Conservation (phyloP, 2,888 invertebrate genomes). For the Nymphalis c-album region DNA sequence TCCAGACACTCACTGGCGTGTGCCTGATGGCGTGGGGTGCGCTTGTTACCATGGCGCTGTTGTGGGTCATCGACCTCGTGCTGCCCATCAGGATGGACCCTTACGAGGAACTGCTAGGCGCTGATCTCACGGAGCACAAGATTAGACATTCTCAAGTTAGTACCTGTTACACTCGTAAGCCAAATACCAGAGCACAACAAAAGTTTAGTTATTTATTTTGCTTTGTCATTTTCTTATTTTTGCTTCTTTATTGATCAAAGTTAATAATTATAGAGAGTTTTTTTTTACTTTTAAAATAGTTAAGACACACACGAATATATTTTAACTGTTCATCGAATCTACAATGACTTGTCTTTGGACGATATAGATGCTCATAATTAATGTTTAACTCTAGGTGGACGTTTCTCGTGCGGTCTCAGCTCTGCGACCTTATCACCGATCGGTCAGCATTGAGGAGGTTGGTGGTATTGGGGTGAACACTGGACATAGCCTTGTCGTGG, state of each 20-base stretch:
- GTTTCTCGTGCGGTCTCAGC: constrained; percentile 89
- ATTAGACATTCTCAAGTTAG: constrained; percentile 86
- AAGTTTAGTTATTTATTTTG: no score
- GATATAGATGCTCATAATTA: not conserved
- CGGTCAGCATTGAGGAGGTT: constrained; percentile 67
- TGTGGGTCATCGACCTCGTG: constrained; percentile 90
- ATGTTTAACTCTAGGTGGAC: constrained; percentile 73
- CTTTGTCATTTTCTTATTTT: no score
- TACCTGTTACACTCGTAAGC: not conserved
- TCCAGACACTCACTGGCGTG: constrained; percentile 88
- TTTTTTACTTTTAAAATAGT: no score
- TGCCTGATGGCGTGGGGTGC: constrained; percentile 89
- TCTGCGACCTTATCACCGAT: constrained; percentile 83
- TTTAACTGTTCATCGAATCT: no score
- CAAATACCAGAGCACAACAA: no score
- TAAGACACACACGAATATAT: no score
- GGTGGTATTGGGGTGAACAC: constrained; percentile 86
- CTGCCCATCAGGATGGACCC: constrained; percentile 92
- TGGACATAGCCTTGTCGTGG: constrained; percentile 80
- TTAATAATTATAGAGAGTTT: no score
- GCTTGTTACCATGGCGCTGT: constrained; percentile 84
- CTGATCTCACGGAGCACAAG: constrained; percentile 93
- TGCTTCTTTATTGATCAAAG: no score
- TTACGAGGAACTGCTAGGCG: constrained; percentile 92
- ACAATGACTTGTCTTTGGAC: no score